These are phyloP conservation scores for Poecilobothrus nobilitatus DNA, from an alignment of 2,888 invertebrate genomes.

Conservation along the genomic window DNA sequence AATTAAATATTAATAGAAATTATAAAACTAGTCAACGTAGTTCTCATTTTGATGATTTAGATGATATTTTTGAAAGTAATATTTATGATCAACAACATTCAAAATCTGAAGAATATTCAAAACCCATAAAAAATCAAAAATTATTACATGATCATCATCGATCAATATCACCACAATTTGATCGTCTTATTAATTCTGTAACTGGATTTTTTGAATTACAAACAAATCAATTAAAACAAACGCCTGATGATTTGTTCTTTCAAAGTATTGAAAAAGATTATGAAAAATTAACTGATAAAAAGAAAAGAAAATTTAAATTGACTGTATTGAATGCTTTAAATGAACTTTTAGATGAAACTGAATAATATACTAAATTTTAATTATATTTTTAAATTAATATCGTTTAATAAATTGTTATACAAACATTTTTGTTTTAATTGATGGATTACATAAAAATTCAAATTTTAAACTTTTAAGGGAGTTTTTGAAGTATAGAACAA, in stretches of 20 bases:
- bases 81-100: too few relatives aligned
- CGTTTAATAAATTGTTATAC: too few relatives aligned
- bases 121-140: neutral
- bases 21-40: too few relatives aligned
- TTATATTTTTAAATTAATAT: too few relatives aligned
- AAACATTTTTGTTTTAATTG: too few relatives aligned
- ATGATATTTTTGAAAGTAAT: too few relatives aligned
- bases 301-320: slow-evolving; percentile 7
- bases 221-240: neutral
- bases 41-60: too few relatives aligned
- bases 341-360: slow-evolving; percentile 9
- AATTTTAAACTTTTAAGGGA: too few relatives aligned
- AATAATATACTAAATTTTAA: neutral
- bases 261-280: slow-evolving; percentile 9
- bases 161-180: neutral
- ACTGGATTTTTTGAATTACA: neutral
- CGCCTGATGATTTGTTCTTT: slow-evolving; percentile 9
- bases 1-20: too few relatives aligned
- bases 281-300: neutral
- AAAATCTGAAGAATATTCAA: neutral
- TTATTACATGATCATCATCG: neutral
- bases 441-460: too few relatives aligned
- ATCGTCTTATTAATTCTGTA: neutral
- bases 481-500: too few relatives aligned
- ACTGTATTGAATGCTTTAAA: neutral